These are phyloP conservation scores for Passerculus sandwichensis DNA, from an alignment of 2,797 vertebrate genomes.

Conservation along the genomic window DNA sequence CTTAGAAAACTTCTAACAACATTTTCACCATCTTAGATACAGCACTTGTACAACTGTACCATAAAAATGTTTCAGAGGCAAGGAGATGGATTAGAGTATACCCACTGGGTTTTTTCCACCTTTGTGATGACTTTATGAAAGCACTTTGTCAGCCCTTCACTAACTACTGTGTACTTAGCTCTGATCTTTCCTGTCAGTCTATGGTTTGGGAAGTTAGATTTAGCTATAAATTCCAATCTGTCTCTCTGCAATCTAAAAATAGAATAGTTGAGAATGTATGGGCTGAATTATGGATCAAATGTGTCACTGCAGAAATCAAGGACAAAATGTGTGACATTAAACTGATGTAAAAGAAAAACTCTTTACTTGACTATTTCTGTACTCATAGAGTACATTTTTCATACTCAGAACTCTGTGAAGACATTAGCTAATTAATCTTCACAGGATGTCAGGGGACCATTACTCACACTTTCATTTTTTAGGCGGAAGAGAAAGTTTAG, in stretches of 20 bases:
- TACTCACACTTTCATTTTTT: not conserved
- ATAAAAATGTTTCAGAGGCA: not conserved
- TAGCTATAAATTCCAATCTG: slow-evolving; percentile 26
- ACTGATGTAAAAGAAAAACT: slow-evolving; percentile 24
- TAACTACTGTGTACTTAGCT: slow-evolving; percentile 41
- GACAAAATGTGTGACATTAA: slow-evolving; percentile 33
- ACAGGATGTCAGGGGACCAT: not conserved
- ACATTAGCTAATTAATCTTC: slow-evolving; percentile 37
- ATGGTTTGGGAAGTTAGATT: slow-evolving; percentile 39
- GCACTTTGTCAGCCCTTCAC: slow-evolving; percentile 22
- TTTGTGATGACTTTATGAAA: slow-evolving; percentile 13
- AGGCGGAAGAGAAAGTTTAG: not conserved
- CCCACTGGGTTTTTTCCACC: not conserved
- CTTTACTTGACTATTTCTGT: slow-evolving; percentile 9
- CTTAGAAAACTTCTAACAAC: not conserved
- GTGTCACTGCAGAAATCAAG: slow-evolving; percentile 45
- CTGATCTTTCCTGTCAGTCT: slow-evolving; percentile 29
- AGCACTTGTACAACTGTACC: not conserved
- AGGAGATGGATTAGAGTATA: not conserved
- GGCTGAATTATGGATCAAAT: slow-evolving; percentile 54
- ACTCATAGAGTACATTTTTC: not conserved
- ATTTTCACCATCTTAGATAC: not conserved
- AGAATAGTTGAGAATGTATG: slow-evolving; percentile 22
- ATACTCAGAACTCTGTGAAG: not conserved
- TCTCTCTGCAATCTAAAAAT: slow-evolving; percentile 45